Conservation (phyloP, 2,888 invertebrate species). For the Tetanocera ferruginea region DNA sequence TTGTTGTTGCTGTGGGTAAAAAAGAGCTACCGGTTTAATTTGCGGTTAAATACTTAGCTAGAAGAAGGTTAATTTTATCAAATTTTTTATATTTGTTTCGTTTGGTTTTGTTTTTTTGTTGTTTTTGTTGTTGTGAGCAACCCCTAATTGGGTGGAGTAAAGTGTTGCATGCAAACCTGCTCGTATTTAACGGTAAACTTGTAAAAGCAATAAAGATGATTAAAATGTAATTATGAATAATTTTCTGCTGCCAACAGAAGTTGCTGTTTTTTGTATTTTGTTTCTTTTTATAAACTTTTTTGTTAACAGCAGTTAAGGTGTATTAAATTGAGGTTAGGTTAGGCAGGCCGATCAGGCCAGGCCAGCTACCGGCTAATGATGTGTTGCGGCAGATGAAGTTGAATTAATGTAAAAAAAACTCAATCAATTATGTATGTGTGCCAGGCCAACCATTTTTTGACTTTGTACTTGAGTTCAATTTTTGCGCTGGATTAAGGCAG, state of each 20-base stretch:
- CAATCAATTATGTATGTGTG: slow-evolving; percentile 32
- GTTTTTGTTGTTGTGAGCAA: not conserved
- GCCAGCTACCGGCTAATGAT: slow-evolving; percentile 16
- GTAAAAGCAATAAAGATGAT: slow-evolving; percentile 65
- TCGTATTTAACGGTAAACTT: slow-evolving; percentile 54
- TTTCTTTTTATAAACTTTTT: not conserved
- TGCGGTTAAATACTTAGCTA: slow-evolving; percentile 19
- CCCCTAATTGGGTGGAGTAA: not conserved
- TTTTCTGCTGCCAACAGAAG: slow-evolving; percentile 29
- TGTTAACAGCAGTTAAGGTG: not conserved
- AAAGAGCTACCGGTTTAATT: slow-evolving; percentile 34
- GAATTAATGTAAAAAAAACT: slow-evolving; percentile 20
- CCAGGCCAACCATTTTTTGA: slow-evolving; percentile 11
- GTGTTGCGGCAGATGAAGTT: slow-evolving; percentile 3
- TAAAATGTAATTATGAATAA: slow-evolving; percentile 60
- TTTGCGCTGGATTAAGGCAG: not conserved
- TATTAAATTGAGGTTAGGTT: not conserved
- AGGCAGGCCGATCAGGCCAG: not conserved
- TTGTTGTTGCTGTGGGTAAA: no score
- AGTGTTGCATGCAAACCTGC: slow-evolving; percentile 46
- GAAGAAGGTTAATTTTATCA: not conserved
- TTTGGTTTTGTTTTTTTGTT: not conserved
- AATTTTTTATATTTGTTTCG: not conserved
- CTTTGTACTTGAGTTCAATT: not conserved
- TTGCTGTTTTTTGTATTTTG: not conserved